These are phyloP conservation scores for Cinara cedri DNA, from an alignment of 2,888 invertebrate genomes.

Conservation along the genomic window DNA sequence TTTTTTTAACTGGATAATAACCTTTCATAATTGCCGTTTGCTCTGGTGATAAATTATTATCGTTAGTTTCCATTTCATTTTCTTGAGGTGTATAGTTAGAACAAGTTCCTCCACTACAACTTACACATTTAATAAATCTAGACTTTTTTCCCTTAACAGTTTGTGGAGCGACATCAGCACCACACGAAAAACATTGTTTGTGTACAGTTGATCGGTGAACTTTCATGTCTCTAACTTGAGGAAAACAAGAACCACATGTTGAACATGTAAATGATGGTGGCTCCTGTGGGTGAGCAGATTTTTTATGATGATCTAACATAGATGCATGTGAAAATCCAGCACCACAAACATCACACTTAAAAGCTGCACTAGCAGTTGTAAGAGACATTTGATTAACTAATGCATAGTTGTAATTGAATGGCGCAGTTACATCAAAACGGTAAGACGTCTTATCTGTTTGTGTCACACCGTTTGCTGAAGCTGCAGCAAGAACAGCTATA, in stretches of 20 bases:
- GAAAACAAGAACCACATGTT: constrained; percentile 65
- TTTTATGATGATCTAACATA: constrained; percentile 82
- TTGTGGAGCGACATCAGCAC: constrained; percentile 61
- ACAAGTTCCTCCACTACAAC: constrained; percentile 60
- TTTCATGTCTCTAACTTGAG: constrained; percentile 65
- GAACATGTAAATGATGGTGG: constrained; percentile 64
- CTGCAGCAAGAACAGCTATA: constrained; percentile 60
- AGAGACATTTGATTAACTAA: constrained; percentile 86
- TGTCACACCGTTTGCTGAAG: constrained; percentile 64
- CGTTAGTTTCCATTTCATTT: constrained; percentile 46
- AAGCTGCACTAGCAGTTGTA: constrained; percentile 72
- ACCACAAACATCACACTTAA: constrained; percentile 87
- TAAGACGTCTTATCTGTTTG: constrained; percentile 66
- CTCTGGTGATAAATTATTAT: constrained; percentile 57
- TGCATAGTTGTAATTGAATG: constrained; percentile 75
- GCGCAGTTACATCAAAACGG: constrained; percentile 65
- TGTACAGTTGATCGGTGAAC: constrained; percentile 65
- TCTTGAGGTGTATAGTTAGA: constrained; percentile 52
- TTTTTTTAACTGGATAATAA: constrained; percentile 81
- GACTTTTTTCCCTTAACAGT: constrained; percentile 60
- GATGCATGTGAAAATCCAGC: constrained; percentile 83
- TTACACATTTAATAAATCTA: constrained; percentile 62
- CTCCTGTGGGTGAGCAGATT: constrained; percentile 60
- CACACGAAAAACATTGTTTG: constrained; percentile 61
- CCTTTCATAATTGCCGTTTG: constrained; percentile 63